Conservation (phyloP, 1,140 invertebrate genomes). For the Latrodectus geometricus region DNA sequence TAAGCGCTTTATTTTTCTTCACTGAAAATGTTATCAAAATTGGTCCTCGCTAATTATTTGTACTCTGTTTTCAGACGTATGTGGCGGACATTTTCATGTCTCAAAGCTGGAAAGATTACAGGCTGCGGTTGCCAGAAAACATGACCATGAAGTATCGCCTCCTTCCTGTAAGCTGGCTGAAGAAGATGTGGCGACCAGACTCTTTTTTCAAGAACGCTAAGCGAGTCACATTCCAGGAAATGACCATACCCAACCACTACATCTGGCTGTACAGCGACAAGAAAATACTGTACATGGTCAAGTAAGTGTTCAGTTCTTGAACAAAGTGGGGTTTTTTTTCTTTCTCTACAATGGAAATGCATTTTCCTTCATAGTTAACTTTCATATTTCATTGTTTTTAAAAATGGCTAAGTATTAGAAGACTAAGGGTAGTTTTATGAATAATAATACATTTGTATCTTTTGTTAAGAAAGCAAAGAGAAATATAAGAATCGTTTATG, state of each 20-base stretch:
- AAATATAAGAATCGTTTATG: too few relatives aligned
- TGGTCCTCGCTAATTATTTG: not conserved
- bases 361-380: too few relatives aligned
- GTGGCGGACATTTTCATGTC: constrained; percentile 92
- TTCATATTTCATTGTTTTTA: too few relatives aligned
- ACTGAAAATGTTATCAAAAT: not conserved
- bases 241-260: constrained; percentile 93
- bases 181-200: constrained; percentile 84
- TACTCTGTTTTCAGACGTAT: constrained; percentile 76
- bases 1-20: too few relatives aligned
- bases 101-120: constrained; percentile 89
- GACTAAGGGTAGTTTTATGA: too few relatives aligned
- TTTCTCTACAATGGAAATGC: too few relatives aligned
- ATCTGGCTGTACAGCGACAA: constrained; percentile 91
- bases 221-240: constrained; percentile 91
- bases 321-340: too few relatives aligned
- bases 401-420: too few relatives aligned
- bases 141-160: constrained; percentile 94
- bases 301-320: constrained; percentile 73
- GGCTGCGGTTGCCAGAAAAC: constrained; percentile 80
- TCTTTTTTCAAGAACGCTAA: constrained; percentile 92
- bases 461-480: too few relatives aligned
- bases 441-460: too few relatives aligned
- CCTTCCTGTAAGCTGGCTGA: constrained; percentile 88
- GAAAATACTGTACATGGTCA: constrained; percentile 90